phyloP scores from a whole-genome alignment of 1,140 invertebrate genomes.

The Drosophila obscura region DNA sequence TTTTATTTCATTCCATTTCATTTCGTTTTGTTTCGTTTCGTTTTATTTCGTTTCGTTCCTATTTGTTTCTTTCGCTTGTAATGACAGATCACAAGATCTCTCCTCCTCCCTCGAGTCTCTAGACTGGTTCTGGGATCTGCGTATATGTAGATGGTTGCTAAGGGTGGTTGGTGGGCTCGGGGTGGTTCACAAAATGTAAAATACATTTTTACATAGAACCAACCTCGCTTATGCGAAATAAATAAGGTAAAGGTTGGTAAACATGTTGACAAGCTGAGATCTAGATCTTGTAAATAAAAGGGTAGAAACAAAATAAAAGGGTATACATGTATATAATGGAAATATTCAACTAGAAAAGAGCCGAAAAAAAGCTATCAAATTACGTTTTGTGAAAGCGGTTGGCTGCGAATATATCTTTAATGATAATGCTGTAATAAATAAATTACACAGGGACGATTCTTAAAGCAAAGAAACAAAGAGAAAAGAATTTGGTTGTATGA shows the following conservation, averaged over 20 bases:
- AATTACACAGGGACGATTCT: too few species aligned
- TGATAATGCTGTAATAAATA: too few species aligned
- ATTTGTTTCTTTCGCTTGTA: conserved; percentile 26
- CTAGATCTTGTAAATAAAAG: conserved; percentile 1
- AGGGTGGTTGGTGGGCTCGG: conserved; percentile 18
- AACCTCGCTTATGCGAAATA: conserved; percentile 25
- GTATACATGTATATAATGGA: too few species aligned
- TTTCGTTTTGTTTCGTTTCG: not conserved
- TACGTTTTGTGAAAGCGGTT: not conserved
- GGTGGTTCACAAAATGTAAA: conserved; percentile 25
- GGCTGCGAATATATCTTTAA: too few species aligned
- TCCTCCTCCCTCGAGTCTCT: not conserved
- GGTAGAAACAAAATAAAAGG: not conserved
- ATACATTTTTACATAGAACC: conserved; percentile 11
- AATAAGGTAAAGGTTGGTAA: not conserved
- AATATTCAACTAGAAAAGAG: not conserved
- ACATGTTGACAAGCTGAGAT: conserved; percentile 20
- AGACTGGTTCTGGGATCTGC: conserved; percentile 34
- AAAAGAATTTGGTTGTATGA: too few species aligned
- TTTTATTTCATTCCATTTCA: conserved; percentile 26
- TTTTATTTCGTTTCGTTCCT: not conserved
- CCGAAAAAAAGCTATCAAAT: conserved; percentile 3
- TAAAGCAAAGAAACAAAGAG: too few species aligned
- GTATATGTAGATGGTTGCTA: conserved; percentile 21
- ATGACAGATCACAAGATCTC: conserved; percentile 52